Percentiles rank a stretch among this genome's conserved stretches.
Conservation (phyloP, 1,140 invertebrate genomes). For the Melitaea cinxia region DNA sequence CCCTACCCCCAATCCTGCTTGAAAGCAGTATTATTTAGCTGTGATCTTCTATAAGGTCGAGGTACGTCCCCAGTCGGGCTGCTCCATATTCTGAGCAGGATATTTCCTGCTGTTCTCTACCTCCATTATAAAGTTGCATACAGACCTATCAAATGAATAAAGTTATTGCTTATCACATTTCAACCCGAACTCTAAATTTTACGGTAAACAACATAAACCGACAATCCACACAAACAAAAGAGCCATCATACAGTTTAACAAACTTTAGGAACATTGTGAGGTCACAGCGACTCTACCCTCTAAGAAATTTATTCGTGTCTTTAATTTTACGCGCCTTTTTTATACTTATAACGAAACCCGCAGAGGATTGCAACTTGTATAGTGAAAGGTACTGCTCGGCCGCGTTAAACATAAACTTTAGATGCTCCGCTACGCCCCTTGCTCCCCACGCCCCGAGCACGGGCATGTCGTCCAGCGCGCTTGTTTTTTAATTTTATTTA, state of each 20-base stretch:
- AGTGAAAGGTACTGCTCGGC: slow-evolving; percentile 17
- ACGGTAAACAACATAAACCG: neutral
- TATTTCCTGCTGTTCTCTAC: too few relatives aligned
- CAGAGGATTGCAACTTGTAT: slow-evolving; percentile 15
- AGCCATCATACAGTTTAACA: neutral
- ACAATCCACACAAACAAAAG: neutral
- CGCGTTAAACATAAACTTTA: slow-evolving; percentile 37
- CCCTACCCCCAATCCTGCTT: too few relatives aligned
- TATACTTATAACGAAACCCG: slow-evolving; percentile 9
- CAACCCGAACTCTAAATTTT: neutral
- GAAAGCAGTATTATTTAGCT: too few relatives aligned
- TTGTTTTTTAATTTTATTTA: neutral
- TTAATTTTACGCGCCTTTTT: slow-evolving; percentile 10
- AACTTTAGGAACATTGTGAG: neutral
- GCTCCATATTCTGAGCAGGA: too few relatives aligned
- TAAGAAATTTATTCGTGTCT: neutral
- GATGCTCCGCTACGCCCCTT: slow-evolving; percentile 23
- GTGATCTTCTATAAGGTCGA: too few relatives aligned
- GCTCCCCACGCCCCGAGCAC: neutral
- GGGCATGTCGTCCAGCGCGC: neutral
- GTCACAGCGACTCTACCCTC: neutral
- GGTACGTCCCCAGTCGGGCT: too few relatives aligned
- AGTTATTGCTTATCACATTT: neutral
- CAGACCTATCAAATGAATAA: neutral
- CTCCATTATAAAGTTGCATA: too few relatives aligned